A percentile compares a stretch with the other conserved stretches of the same genome.
Evolutionary conservation across 2,113 vertebrate genomes (phyloP).

Genomic region (Gymnorhina tibicen): DNA sequence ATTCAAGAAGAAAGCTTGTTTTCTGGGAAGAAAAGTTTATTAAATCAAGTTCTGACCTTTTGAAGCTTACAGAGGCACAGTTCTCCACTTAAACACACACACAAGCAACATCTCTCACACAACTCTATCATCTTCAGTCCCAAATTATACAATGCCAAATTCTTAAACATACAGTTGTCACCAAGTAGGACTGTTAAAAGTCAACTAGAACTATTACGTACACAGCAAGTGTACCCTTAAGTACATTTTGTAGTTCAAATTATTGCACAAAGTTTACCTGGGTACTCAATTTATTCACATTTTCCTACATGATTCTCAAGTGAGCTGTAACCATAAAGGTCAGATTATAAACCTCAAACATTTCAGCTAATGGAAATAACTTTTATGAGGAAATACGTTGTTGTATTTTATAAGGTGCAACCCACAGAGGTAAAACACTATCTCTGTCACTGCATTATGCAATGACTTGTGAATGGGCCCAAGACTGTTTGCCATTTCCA

Average conservation of each 20-base stretch:
- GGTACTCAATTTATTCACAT: background rate
- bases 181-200: background rate
- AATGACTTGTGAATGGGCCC: background rate
- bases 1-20: constrained; percentile 25
- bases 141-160: background rate
- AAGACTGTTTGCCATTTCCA: background rate
- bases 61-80: background rate
- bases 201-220: background rate
- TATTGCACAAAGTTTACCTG: background rate
- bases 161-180: background rate
- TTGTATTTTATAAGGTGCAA: background rate
- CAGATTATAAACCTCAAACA: background rate
- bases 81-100: background rate
- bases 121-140: background rate
- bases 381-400: background rate
- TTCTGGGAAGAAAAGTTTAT: constrained; percentile 35
- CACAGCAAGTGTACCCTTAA: background rate
- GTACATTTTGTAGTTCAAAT: background rate
- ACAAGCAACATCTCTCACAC: background rate
- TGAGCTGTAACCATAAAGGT: background rate
- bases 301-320: background rate
- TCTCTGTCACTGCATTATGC: background rate
- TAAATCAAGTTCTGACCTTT: constrained; percentile 49
- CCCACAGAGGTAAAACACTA: background rate
- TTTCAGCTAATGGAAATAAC: background rate